Evolutionary conservation across 1,140 invertebrate genomes (phyloP).

Genomic region (Lysiphlebus fabarum): DNA sequence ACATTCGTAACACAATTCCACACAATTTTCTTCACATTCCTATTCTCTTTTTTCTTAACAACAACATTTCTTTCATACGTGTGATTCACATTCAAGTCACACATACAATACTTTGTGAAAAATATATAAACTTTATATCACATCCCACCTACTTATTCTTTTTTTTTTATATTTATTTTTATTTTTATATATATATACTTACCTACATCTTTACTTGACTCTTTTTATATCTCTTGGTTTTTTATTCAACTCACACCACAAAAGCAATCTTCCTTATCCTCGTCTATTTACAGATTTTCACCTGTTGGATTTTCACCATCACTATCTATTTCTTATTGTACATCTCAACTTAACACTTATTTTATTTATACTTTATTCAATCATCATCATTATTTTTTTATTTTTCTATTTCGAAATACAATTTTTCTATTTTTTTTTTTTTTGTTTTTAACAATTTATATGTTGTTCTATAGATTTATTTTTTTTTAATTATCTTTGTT

Average conservation of each 20-base stretch:
- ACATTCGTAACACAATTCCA: conserved; percentile 49
- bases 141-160: conserved; percentile 3
- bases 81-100: conserved; percentile 21
- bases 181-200: no score
- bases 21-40: conserved; percentile 9
- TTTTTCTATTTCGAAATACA: neutral
- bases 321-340: conserved; percentile 35
- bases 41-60: conserved; percentile 18
- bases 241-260: conserved; percentile 19
- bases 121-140: conserved; percentile 20
- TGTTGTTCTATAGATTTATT: no score
- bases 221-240: neutral
- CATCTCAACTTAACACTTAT: conserved; percentile 15
- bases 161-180: neutral
- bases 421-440: no score
- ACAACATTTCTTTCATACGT: conserved; percentile 16
- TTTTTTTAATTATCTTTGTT: no score
- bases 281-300: conserved; percentile 50
- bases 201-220: no score
- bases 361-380: conserved; percentile 13
- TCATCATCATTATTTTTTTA: conserved; percentile 6
- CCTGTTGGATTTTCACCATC: conserved; percentile 48
- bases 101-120: neutral
- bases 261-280: conserved; percentile 19
- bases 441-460: no score